Conservation (phyloP, 2,888 invertebrate species). For the Heteromurus nitidus region DNA sequence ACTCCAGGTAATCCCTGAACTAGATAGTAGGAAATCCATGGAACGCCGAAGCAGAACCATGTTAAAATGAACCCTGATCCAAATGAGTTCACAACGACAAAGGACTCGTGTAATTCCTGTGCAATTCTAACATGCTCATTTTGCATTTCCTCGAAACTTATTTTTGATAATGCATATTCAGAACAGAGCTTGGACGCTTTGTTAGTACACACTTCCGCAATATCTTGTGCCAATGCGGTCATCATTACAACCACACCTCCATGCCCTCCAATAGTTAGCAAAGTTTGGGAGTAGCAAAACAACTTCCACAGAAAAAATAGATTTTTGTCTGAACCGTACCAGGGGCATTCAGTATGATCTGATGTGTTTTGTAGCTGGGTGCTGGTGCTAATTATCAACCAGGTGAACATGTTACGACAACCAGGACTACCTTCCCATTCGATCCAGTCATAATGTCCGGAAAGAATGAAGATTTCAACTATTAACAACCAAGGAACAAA, state of each 20-base stretch:
- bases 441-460: too few species aligned
- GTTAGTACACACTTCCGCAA: too few species aligned
- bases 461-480: too few species aligned
- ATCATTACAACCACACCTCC: not conserved
- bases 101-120: not conserved
- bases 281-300: not conserved
- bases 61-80: not conserved
- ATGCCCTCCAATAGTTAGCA: not conserved
- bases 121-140: not conserved
- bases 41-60: constrained; percentile 37
- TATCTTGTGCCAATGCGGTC: not conserved
- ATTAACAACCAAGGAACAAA: too few species aligned
- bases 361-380: too few species aligned
- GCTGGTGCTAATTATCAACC: too few species aligned
- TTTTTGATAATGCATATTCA: not conserved
- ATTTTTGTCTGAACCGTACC: too few species aligned
- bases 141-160: not conserved
- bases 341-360: too few species aligned
- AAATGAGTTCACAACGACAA: constrained; percentile 16
- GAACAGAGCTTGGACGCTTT: too few species aligned
- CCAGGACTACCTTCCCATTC: too few species aligned
- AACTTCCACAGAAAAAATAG: not conserved
- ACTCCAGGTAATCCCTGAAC: constrained; percentile 28
- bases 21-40: constrained; percentile 23
- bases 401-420: too few species aligned